Evolutionary conservation across 2,113 vertebrate genomes (phyloP).

Genomic region (Cyrtonyx montezumae): DNA sequence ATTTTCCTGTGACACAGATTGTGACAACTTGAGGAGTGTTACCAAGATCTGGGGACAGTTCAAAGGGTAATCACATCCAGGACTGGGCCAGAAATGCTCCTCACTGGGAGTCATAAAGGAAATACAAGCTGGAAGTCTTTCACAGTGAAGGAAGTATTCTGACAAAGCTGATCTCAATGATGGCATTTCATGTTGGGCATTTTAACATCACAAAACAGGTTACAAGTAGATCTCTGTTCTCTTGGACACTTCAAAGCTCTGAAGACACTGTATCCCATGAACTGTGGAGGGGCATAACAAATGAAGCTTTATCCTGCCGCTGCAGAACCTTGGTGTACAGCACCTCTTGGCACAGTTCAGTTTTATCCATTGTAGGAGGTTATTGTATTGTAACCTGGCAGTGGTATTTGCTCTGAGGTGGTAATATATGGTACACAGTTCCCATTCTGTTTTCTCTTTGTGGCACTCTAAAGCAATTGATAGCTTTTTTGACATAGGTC

Average conservation of each 20-base stretch:
- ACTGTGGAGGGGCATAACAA: neutral
- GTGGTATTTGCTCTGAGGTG: neutral
- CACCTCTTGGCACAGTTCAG: neutral
- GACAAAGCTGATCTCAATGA: neutral
- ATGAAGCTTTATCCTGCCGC: neutral
- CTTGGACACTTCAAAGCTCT: neutral
- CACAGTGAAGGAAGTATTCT: neutral
- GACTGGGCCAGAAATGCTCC: neutral
- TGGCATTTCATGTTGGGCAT: neutral
- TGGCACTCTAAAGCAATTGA: neutral
- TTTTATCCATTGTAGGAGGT: neutral
- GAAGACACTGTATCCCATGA: neutral
- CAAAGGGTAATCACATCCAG: neutral
- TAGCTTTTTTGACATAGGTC: neutral
- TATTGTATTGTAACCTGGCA: conserved; percentile 8
- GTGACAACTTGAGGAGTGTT: conserved; percentile 15
- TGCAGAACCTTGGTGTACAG: fast-evolving
- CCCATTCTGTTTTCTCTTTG: neutral
- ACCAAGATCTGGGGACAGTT: neutral
- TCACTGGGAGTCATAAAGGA: neutral
- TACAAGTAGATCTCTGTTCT: neutral
- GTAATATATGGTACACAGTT: neutral
- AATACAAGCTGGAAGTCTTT: neutral
- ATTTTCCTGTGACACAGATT: conserved; percentile 45
- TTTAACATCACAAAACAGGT: neutral